These are phyloP conservation scores for Tachina fera DNA, from an alignment of 2,888 invertebrate genomes.

Conservation along the genomic window DNA sequence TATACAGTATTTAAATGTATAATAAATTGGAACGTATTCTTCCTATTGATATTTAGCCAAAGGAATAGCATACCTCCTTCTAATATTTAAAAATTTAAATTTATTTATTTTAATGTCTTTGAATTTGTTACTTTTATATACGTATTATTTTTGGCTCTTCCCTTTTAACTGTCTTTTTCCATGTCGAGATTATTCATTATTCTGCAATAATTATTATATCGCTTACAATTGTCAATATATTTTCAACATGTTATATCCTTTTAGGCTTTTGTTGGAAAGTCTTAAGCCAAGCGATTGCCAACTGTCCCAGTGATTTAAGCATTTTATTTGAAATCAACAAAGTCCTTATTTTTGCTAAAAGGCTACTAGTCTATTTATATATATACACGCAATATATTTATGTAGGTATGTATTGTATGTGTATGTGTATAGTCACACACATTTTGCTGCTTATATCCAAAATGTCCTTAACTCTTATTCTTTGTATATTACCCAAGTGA, in stretches of 20 bases:
- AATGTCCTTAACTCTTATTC: slow-evolving; percentile 40
- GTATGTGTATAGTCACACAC: neutral
- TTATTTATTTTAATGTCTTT: too few species aligned
- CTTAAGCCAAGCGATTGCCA: slow-evolving; percentile 43
- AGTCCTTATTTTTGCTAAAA: neutral
- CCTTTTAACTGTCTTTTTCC: slow-evolving; percentile 5
- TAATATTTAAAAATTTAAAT: too few species aligned
- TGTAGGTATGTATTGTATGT: neutral
- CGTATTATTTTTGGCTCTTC: neutral
- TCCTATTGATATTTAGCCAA: too few species aligned
- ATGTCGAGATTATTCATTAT: neutral
- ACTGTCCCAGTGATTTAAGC: slow-evolving; percentile 51
- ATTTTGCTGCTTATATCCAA: neutral
- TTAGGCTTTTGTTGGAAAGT: slow-evolving; percentile 1
- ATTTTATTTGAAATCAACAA: slow-evolving; percentile 19
- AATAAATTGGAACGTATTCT: too few species aligned
- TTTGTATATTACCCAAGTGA: neutral
- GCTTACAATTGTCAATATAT: slow-evolving; percentile 37
- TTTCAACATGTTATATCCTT: slow-evolving; percentile 35
- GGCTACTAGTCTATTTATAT: neutral
- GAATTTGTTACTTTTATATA: too few species aligned
- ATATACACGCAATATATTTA: too few species aligned
- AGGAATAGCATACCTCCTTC: too few species aligned
- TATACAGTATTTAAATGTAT: too few species aligned
- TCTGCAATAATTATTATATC: slow-evolving; percentile 1